Evolutionary conservation across 2,888 invertebrate genomes (phyloP).

Genomic region (Onchidella celtica): DNA sequence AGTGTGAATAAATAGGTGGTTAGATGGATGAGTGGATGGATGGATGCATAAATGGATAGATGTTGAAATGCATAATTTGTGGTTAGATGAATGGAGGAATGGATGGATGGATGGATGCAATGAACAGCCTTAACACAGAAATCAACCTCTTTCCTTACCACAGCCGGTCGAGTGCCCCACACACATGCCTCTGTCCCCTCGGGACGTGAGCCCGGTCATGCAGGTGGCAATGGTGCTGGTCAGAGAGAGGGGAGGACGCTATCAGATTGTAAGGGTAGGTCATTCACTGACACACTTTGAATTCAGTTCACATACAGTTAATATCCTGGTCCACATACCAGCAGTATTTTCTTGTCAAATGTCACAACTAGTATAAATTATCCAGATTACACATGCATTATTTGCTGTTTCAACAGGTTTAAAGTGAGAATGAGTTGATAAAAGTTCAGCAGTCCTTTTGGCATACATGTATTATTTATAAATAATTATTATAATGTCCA

Average conservation of each 20-base stretch:
- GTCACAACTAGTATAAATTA: too few species aligned
- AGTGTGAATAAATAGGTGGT: slow-evolving; percentile 21
- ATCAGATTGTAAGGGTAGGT: slow-evolving; percentile 88
- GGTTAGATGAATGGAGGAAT: not conserved
- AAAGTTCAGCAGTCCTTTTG: too few species aligned
- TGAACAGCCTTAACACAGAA: not conserved
- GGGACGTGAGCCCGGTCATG: slow-evolving; percentile 84
- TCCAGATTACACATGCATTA: too few species aligned
- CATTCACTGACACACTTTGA: too few species aligned
- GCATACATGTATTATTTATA: too few species aligned
- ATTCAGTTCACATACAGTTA: too few species aligned
- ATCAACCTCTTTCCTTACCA: not conserved
- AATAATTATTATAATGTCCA: too few species aligned
- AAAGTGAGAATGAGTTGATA: too few species aligned
- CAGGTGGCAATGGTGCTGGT: slow-evolving; percentile 93
- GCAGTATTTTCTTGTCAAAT: too few species aligned
- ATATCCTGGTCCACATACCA: too few species aligned
- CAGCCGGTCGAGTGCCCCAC: not conserved
- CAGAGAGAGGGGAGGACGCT: slow-evolving; percentile 93
- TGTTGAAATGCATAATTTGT: too few species aligned
- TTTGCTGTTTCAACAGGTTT: too few species aligned
- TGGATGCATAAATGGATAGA: not conserved
- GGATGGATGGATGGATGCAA: not conserved
- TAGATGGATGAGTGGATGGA: not conserved
- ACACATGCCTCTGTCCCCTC: not conserved